Base-by-base conservation (phyloP, 1,140 invertebrate genomes). In the Samia ricini region DNA sequence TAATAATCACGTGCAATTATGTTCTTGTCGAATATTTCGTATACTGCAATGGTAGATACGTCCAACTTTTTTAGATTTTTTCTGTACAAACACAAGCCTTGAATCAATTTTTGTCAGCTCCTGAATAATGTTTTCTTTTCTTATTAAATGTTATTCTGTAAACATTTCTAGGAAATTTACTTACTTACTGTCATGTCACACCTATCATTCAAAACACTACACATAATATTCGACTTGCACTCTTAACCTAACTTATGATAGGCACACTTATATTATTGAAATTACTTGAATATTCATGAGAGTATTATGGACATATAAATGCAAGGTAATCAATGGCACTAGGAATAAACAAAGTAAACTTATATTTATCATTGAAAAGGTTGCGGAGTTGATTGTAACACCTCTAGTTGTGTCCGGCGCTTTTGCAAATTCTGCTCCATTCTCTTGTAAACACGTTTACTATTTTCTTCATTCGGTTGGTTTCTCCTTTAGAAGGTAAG, bases 201-300 rank as follows among this genome's bases (percentile, higher is more conserved):
- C 33, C 2, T 42, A 42, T 42, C 12, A 12, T 42, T 0, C 1
- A 1, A 42, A 42, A 42, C 10, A 42, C 33, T 42, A 42, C 33
- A 42, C 33, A 42, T 15, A 42, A 42, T 15, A 42, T 4, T 42
- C 33, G 33, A 42, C 33, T 42, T 15, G 15, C 4, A 12, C 12
- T 4, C 33, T 42, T 42, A 4, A 42, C n/a, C n/a, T n/a, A n/a
- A n/a, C n/a, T n/a, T n/a, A n/a, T n/a, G 3, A 0, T 7, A 42
- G 8, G 7, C n/a, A 15, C 1, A 42, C 12, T 15, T 15, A 4
- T 8, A 29, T 36, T 36, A 36, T 12, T 12, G 5, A 7, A 15
- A 42, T 42, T 42, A 42, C 15, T 42, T 55, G 52, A 55, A 22
- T 55, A 55, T 55, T 18, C 52, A n/a, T n/a, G n/a, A n/a, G 22